Evolutionary conservation across 64 coral and sea anemone species (phyloP), one percentile per base, ranked within the genome.

Genomic region (Montipora efflorescens): DNA sequence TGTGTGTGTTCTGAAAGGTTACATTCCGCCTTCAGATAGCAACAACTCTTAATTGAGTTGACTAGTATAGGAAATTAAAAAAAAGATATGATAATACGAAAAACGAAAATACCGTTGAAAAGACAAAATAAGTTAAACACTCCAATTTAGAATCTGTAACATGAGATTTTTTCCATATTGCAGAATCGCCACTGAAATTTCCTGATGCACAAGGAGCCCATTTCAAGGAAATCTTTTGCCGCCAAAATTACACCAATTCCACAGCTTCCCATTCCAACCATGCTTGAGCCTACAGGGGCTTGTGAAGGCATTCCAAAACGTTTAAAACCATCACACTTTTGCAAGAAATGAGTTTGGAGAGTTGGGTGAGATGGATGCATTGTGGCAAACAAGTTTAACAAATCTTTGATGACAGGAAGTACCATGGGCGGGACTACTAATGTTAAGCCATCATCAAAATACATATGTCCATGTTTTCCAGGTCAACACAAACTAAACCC

Each of bases 301-400:
- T 94, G 93, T 22, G 47, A 89, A 51, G 87, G 87, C 87, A 90
- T 94, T 62, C 93, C 87, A 64, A 94, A 89, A 5, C 79, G 79
- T 18, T 49, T 3, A 2, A 28, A 28, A 28, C 25, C 25, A 28
- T 25, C n/a, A 47, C 67, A 62, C 4, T 58, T 67, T 20, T 67
- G 36, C 93, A 87, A 89, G 43, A 87, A 89, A 9, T 36, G 6
- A 20, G 79, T 85, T 78, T 83, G 46, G n/a, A 93, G 83, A 19
- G 36, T 5, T 22, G 79, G 13, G 23, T 61, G 53, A 10, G 47
- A 53, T 8, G 87, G 87, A 36, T 76, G 28, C 69, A 85, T 47
- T 77, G 64, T 68, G 9, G 18, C 25, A 9, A 94, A 45, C 72
- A 94, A 58, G 46, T 94, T 80, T 51, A 94, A 90, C 3, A 62